Evolutionary conservation across 2,797 vertebrate species (phyloP).

Genomic region (Apogon hyalosoma): DNA sequence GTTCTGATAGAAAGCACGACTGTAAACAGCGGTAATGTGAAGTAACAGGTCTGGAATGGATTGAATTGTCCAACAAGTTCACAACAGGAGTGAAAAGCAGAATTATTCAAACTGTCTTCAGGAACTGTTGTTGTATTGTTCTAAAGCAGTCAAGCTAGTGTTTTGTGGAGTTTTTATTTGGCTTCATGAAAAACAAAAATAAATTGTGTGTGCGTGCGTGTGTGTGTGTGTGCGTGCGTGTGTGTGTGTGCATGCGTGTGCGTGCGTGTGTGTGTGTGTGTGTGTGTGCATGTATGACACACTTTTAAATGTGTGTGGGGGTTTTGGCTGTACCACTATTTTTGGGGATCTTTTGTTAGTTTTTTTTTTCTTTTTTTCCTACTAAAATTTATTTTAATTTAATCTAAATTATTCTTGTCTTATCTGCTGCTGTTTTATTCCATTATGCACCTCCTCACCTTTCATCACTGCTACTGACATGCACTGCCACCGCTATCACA

Average conservation of each 20-base stretch:
- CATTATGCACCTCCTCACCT: too few species aligned
- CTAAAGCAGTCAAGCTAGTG: slow-evolving; percentile 5
- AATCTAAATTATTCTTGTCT: too few species aligned
- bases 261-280: not conserved
- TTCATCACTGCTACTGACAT: too few species aligned
- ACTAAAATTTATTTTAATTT: too few species aligned
- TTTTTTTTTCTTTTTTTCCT: too few species aligned
- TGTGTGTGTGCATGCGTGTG: not conserved
- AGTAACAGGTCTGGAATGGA: slow-evolving; percentile 17
- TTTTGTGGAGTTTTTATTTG: slow-evolving; percentile 22
- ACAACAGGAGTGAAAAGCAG: slow-evolving; percentile 4
- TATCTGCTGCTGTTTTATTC: too few species aligned
- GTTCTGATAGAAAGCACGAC: slow-evolving; percentile 47
- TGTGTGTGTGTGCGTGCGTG: not conserved
- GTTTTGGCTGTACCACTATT: too few species aligned
- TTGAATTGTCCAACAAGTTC: slow-evolving; percentile 16
- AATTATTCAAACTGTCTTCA: slow-evolving; percentile 7
- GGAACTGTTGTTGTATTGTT: not conserved
- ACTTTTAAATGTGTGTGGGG: too few species aligned
- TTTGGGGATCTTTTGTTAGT: too few species aligned
- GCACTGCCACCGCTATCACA: too few species aligned
- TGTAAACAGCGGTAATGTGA: slow-evolving; percentile 64
- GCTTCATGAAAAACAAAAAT: slow-evolving; percentile 11
- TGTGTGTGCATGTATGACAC: too few species aligned
- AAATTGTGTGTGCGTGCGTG: not conserved